These are phyloP conservation scores for Drosophila nr. perissopoda DNA, from an alignment of 2,888 invertebrate species.

Conservation along the genomic window DNA sequence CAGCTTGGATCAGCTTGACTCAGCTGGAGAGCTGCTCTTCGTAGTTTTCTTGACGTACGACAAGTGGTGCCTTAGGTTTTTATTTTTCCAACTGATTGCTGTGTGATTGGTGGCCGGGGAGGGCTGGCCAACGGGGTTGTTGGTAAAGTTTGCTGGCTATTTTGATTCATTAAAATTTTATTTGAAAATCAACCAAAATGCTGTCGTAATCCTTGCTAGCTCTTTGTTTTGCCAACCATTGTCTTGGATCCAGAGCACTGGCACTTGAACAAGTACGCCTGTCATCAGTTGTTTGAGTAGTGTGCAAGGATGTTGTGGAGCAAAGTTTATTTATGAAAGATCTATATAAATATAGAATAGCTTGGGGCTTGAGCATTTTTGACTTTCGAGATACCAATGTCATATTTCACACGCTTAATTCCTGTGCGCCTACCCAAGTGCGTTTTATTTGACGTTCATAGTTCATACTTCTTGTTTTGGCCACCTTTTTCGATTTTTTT, in stretches of 20 bases:
- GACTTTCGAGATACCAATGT: constrained; percentile 30
- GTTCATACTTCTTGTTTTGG: constrained; percentile 63
- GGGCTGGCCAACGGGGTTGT: background rate
- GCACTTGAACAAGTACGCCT: constrained; percentile 51
- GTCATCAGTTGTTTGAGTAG: constrained; percentile 40
- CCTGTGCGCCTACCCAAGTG: constrained; percentile 51
- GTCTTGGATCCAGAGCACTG: constrained; percentile 25
- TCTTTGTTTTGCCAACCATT: constrained; percentile 54
- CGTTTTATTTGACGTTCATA: constrained; percentile 78
- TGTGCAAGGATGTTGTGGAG: constrained; percentile 12
- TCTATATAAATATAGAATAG: background rate
- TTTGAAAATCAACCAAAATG: constrained; percentile 77
- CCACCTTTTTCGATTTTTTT: constrained; percentile 34
- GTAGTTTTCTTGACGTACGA: constrained; percentile 41
- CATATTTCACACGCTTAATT: constrained; percentile 59
- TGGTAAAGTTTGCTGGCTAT: constrained; percentile 39
- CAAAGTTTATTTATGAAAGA: constrained; percentile 11
- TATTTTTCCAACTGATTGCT: constrained; percentile 34
- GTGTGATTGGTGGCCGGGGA: background rate
- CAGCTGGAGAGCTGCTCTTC: constrained; percentile 34
- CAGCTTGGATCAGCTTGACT: constrained; percentile 39
- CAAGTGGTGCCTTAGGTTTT: constrained; percentile 31
- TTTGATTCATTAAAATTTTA: constrained; percentile 76
- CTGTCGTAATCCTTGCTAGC: constrained; percentile 68
- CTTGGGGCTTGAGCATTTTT: constrained; percentile 16